Conservation (phyloP, 2,113 vertebrate species). For the Sinocyclocheilus rhinocerous region DNA sequence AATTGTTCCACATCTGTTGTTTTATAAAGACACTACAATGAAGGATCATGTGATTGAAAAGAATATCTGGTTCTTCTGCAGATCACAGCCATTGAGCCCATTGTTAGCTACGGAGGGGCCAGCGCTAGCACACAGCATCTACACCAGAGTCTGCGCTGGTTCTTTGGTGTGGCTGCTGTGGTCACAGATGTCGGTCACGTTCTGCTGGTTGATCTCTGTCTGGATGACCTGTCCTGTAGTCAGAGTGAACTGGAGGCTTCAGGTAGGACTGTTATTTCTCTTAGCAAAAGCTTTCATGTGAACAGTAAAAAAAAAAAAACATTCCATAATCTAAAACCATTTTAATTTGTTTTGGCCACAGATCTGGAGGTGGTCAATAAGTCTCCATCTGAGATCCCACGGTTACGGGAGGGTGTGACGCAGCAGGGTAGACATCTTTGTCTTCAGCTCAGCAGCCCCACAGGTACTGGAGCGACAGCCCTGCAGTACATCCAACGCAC, state of each 20-base stretch:
- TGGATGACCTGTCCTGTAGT: conserved; percentile 89
- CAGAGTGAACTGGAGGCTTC: conserved; percentile 92
- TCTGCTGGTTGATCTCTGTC: conserved; percentile 91
- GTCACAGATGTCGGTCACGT: conserved; percentile 92
- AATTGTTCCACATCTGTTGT: background rate
- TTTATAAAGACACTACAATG: background rate
- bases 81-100: conserved; percentile 91
- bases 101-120: conserved; percentile 90
- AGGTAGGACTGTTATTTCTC: conserved; percentile 71
- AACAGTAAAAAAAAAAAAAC: background rate
- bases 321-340: background rate
- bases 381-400: conserved; percentile 84
- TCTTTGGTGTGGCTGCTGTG: conserved; percentile 92
- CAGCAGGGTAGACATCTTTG: conserved; percentile 88
- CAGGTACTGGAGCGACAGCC: conserved; percentile 79
- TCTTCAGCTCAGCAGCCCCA: conserved; percentile 84
- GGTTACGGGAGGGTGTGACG: conserved; percentile 83
- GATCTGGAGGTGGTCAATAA: conserved; percentile 89
- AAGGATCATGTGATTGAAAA: background rate
- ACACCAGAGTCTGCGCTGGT: conserved; percentile 92
- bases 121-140: conserved; percentile 90
- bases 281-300: background rate
- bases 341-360: conserved; percentile 58
- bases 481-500: conserved; percentile 87
- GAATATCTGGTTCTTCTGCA: conserved; percentile 55